A percentile compares a stretch with the other conserved stretches of the same genome.
Evolutionary conservation across 2,113 vertebrate species (phyloP).

Genomic region (Dipodomys spectabilis): DNA sequence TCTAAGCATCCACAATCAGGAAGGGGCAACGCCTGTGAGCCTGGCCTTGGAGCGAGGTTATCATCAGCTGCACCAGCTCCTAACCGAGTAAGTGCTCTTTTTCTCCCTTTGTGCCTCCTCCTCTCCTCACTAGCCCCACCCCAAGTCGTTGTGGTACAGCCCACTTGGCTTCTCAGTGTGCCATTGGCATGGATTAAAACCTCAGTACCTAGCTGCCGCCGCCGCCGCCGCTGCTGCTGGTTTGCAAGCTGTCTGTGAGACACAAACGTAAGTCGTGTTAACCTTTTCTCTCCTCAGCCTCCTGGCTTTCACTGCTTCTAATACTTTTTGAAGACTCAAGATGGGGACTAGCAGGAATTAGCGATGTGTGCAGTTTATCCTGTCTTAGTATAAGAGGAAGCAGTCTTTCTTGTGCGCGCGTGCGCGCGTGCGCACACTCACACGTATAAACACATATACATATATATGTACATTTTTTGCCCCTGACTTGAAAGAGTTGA

Average conservation of each 20-base stretch:
- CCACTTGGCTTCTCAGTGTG: slow-evolving; percentile 21
- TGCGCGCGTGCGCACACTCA: no score
- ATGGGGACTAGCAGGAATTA: not conserved
- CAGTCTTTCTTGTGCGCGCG: slow-evolving; percentile 53
- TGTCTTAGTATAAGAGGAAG: slow-evolving; percentile 20
- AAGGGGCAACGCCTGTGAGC: slow-evolving; percentile 91
- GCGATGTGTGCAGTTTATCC: not conserved
- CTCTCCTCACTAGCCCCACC: not conserved
- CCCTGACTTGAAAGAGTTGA: not conserved
- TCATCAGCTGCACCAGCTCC: slow-evolving; percentile 88
- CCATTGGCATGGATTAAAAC: not conserved
- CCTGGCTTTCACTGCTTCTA: slow-evolving; percentile 23
- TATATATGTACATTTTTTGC: not conserved
- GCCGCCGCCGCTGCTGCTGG: not conserved
- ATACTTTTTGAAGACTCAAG: slow-evolving; percentile 35
- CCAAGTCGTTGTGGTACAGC: not conserved
- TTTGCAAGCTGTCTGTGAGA: not conserved
- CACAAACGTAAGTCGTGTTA: slow-evolving; percentile 45
- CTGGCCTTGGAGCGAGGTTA: slow-evolving; percentile 92
- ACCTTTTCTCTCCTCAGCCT: slow-evolving; percentile 10
- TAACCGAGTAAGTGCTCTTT: slow-evolving; percentile 89
- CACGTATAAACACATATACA: no score
- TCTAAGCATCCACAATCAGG: slow-evolving; percentile 91
- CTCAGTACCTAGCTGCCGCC: not conserved
- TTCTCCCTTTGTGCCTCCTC: not conserved